A percentile compares a stretch with the other conserved stretches of the same genome.
Conservation (phyloP, 2,113 vertebrate species). For the Potamarius usumacintae region DNA sequence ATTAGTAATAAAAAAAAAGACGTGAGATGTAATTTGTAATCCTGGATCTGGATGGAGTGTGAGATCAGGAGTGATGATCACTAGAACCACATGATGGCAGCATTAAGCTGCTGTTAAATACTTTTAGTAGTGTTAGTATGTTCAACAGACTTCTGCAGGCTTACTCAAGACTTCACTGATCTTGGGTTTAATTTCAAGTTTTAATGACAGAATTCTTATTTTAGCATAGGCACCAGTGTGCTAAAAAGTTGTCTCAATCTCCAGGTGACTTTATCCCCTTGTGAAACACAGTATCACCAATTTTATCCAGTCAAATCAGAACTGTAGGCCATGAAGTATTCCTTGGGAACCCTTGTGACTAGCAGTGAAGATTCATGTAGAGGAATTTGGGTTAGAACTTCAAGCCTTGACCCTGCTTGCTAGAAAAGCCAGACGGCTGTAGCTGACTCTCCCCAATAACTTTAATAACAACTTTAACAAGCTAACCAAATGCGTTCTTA, state of each 20-base stretch:
- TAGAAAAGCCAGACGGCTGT: not conserved
- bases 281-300: not conserved
- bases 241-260: not conserved
- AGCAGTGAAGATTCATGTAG: not conserved
- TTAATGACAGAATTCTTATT: not conserved
- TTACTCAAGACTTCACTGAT: not conserved
- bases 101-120: not conserved
- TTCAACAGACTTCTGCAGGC: not conserved
- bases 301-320: not conserved
- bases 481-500: not conserved
- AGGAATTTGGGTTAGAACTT: not conserved
- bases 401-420: not conserved
- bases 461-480: not conserved
- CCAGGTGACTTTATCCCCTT: not conserved
- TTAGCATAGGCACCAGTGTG: not conserved
- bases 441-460: not conserved
- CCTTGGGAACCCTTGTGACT: not conserved
- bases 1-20: not conserved
- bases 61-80: not conserved
- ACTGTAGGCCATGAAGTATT: not conserved
- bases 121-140: not conserved
- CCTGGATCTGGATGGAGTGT: not conserved
- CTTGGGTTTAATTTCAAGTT: not conserved
- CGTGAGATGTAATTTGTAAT: not conserved
- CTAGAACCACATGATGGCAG: constrained; percentile 42